Evolutionary conservation across 1,140 invertebrate species (phyloP).

Genomic region (Diuraphis noxia): DNA sequence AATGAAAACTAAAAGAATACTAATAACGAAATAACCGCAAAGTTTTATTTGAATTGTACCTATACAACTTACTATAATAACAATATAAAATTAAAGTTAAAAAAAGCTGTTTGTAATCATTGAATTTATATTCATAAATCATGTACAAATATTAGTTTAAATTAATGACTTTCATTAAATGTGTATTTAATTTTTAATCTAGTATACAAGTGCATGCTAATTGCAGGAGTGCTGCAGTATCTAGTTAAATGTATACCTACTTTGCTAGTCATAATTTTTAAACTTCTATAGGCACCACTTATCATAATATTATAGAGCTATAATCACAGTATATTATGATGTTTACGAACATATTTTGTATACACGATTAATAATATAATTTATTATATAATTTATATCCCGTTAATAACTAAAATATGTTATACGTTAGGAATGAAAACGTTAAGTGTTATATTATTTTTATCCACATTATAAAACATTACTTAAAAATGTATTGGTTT

Average conservation of each 20-base stretch:
- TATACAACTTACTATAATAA: neutral
- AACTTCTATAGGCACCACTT: neutral
- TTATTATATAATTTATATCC: neutral
- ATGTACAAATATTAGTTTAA: neutral
- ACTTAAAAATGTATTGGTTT: neutral
- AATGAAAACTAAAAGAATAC: neutral
- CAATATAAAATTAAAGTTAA: neutral
- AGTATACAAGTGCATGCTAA: neutral
- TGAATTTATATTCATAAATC: neutral
- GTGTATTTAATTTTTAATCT: neutral
- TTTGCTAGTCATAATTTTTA: neutral
- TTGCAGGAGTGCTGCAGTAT: neutral
- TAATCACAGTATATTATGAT: neutral
- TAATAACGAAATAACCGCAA: neutral
- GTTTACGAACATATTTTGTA: neutral
- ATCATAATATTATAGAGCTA: neutral
- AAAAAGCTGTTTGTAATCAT: neutral
- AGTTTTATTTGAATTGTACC: neutral
- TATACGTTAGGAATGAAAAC: neutral
- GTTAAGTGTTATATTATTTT: neutral
- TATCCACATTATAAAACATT: neutral
- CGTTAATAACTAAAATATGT: neutral
- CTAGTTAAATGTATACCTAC: neutral
- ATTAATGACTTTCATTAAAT: constrained; percentile 10
- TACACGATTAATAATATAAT: neutral